phyloP scores from a whole-genome alignment of 2,797 vertebrate genomes.

The Phoxinus dragarum region DNA sequence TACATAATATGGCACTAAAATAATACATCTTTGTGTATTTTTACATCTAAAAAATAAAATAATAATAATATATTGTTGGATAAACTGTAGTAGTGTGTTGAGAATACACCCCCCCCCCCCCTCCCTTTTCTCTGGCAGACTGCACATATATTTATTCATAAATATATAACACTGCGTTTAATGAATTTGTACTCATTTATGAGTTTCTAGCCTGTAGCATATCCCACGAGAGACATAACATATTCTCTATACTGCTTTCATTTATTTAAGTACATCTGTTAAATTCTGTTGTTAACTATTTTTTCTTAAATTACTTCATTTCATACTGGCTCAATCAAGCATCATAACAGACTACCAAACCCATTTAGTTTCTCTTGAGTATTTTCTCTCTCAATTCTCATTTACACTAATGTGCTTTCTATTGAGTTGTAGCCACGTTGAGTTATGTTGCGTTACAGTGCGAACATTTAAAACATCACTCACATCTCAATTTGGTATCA shows the following conservation, averaged over 20 bases:
- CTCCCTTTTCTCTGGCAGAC: neutral
- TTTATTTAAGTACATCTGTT: conserved; percentile 6
- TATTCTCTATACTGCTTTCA: neutral
- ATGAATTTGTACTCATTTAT: conserved; percentile 8
- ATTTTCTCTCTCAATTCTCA: conserved; percentile 40
- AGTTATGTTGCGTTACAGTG: conserved; percentile 33
- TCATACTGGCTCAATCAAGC: conserved; percentile 9
- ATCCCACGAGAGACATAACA: neutral
- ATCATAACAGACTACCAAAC: conserved; percentile 34
- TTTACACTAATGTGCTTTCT: conserved; percentile 52
- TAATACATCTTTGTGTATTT: neutral
- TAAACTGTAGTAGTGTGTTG: neutral
- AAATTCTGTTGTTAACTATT: neutral
- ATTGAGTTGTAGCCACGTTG: conserved; percentile 35
- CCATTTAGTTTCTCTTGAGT: conserved; percentile 52
- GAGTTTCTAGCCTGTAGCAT: neutral
- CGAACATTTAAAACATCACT: conserved; percentile 23
- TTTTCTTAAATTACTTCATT: neutral
- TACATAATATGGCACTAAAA: neutral
- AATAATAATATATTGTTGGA: neutral
- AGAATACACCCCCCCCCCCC: neutral
- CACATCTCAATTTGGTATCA: conserved; percentile 25
- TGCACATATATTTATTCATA: neutral
- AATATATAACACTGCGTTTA: neutral
- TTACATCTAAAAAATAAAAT: neutral